Evolutionary conservation across 2,797 vertebrate species (phyloP), one percentile per base, ranked within the genome.

Genomic region (Pachyuromys duprasi): DNA sequence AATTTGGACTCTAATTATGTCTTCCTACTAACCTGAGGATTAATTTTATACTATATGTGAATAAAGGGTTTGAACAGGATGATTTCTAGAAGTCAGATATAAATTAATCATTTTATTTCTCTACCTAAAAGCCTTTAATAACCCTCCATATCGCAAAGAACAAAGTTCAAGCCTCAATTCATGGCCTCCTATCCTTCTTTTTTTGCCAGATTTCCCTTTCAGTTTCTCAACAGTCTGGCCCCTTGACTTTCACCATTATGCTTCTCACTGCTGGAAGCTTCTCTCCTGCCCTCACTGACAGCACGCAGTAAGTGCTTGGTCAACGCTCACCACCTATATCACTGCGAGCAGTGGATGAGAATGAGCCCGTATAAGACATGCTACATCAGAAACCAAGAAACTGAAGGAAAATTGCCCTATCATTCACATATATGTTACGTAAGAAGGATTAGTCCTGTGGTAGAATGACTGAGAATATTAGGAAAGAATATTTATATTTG

Each of bases 41-140:
- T 95, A 84, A 89, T 79, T 89, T 95, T 80, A 60, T 86, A 82
- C 42, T 86, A 45, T 82, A 70, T 89, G 1, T 55, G 72, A 92
- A 93, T 93, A 82, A 83, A n/a, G 28, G 57, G 88, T 83, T 70
- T 93, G 91, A 90, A 42, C 36, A 92, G 39, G 89, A 92, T 95
- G 89, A 83, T 84, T 96, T 93, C n/a, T 80, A 57, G 65, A 72
- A 91, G 90, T 65, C 72, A 82, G 36, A 49, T 55, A 45, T 72
- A 74, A 75, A 94, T 87, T 86, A 96, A 94, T 97, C 33, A 82
- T 74, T 84, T 96, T 92, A 95, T 90, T 92, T 93, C 74, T 83
- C 63, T 76, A n/a, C 22, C 55, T 92, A 79, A 92, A 93, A 78
- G 45, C 74, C 88, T 79, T 86, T 12, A 92, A 53, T 92, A 70